A percentile compares a stretch with the other conserved stretches of the same genome.
Conservation (phyloP, 2,797 vertebrate species). For the Taenioides sp. region DNA sequence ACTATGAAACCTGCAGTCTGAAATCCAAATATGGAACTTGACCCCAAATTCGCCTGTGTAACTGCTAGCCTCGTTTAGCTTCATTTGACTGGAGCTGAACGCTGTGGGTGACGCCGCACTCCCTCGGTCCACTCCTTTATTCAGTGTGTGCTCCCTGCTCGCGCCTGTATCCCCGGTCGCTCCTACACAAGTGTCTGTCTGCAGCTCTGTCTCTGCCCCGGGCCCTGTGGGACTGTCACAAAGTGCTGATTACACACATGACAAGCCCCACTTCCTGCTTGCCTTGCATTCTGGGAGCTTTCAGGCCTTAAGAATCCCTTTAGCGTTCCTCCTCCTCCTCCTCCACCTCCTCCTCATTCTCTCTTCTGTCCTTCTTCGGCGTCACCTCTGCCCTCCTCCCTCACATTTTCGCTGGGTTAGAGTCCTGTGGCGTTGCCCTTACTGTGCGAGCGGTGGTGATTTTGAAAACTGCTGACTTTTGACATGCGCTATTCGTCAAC, state of each 20-base stretch:
- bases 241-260: conserved; percentile 80
- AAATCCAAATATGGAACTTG: no score
- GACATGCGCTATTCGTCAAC: conserved; percentile 51
- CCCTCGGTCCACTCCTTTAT: conserved; percentile 13
- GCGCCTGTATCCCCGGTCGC: conserved; percentile 33
- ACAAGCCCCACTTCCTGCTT: conserved; percentile 79
- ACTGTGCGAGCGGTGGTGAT: conserved; percentile 33
- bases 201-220: conserved; percentile 62
- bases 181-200: conserved; percentile 56
- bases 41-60: no score
- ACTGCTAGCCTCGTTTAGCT: no score
- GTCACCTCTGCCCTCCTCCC: conserved; percentile 42
- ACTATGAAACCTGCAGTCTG: no score
- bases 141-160: background rate
- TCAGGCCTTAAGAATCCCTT: conserved; percentile 73
- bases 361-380: conserved; percentile 38
- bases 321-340: conserved; percentile 60
- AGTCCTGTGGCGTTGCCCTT: conserved; percentile 41
- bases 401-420: conserved; percentile 43
- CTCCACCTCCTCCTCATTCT: conserved; percentile 56
- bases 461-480: conserved; percentile 67
- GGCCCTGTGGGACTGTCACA: conserved; percentile 74
- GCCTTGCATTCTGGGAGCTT: conserved; percentile 77
- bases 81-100: no score
- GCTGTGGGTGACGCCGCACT: background rate